These are phyloP conservation scores for Rhodeus uyekii DNA, from an alignment of 2,797 vertebrate genomes.

Conservation along the genomic window DNA sequence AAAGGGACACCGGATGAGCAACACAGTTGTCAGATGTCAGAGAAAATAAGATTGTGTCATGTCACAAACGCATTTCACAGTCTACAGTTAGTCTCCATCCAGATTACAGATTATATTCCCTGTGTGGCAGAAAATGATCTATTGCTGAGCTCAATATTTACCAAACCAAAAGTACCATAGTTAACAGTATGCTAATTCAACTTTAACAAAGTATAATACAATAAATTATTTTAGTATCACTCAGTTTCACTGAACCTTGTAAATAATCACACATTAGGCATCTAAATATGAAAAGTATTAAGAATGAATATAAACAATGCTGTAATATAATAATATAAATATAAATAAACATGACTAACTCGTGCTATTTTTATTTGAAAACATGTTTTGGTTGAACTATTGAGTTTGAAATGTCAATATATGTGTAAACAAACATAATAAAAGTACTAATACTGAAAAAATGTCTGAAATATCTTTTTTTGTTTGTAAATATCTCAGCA, in stretches of 20 bases:
- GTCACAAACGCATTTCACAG: neutral
- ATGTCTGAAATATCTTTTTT: neutral
- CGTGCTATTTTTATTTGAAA: no score
- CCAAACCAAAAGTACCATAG: neutral
- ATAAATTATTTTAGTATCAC: neutral
- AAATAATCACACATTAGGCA: neutral
- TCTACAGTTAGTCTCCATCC: neutral
- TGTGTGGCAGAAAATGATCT: neutral
- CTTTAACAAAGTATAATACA: neutral
- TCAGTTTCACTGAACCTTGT: neutral
- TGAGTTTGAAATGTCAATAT: neutral
- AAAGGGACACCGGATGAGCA: slow-evolving; percentile 44
- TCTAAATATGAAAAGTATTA: neutral
- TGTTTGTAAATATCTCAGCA: no score
- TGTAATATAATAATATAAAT: neutral
- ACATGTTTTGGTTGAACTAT: no score
- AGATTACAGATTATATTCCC: neutral
- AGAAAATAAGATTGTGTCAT: neutral
- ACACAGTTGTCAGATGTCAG: slow-evolving; percentile 12
- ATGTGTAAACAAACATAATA: neutral
- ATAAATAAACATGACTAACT: neutral
- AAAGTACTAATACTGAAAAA: neutral
- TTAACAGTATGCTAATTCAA: no score
- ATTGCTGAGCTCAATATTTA: neutral
- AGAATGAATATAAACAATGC: no score